Evolutionary conservation across 2,888 invertebrate species (phyloP), one percentile per base, ranked within the genome.

Genomic region (Lapara coniferarum): DNA sequence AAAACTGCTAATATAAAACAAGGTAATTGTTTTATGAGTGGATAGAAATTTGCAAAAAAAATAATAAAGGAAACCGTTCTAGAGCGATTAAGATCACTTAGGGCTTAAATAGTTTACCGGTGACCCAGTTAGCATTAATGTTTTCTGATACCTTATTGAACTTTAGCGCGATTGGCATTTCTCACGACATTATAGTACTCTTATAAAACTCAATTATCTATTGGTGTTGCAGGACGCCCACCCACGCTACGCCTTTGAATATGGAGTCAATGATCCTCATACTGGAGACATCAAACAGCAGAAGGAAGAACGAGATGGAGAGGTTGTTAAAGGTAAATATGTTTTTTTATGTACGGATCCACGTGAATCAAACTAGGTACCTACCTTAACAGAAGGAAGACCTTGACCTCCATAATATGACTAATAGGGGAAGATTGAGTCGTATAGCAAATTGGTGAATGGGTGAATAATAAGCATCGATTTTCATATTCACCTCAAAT

Each of bases 271-370:
- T 81, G 96, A 97, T 86, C 95, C 96, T 14, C 95, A 96, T 87
- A 96, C 96, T 1, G 96, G 96, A 66, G 96, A 97, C 81, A 94
- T 96, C 73, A 96, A 97, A 81, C 95, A 96, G 77, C 96, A 96
- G 85, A 95, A 95, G 78, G 96, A 96, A 84, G 95, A 96, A 80
- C 94, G 96, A 14, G 96, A 96, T 74, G 96, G 96, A 2, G 96
- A 96, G 82, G 95, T 96, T 53, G 96, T 96, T 37, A 95, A 95
- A 86, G 96, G 96, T 85, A 89, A 89, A 74, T 58, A 25, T 49
- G 12, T 0, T 44, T 5, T 3, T 3, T 46, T 16, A n/a, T 44
- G 5, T 46, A 57, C 5, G 14, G 7, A 57, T 37, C 37, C 37
- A 37, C 37, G 5, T 37, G 5, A 37, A 37, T 37, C 0, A 7